Conservation (phyloP, 1,140 invertebrate species). For the Littorina saxatilis region DNA sequence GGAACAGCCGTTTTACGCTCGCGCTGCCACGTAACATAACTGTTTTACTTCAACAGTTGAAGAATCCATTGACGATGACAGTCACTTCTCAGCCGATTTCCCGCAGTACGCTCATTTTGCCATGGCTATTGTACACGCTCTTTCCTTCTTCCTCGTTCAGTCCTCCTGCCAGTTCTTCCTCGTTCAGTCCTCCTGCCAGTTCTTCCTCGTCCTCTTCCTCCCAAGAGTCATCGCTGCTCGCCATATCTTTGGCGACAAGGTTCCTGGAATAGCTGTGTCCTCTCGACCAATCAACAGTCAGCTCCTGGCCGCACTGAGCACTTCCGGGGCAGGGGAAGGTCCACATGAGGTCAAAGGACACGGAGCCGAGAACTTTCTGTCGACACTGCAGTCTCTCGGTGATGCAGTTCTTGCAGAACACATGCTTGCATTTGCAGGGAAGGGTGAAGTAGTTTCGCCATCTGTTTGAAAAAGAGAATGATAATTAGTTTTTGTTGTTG, state of each 20-base stretch:
- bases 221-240: background rate
- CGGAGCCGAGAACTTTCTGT: slow-evolving; percentile 27
- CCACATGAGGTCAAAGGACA: slow-evolving; percentile 34
- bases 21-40: too few species aligned
- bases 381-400: slow-evolving; percentile 21
- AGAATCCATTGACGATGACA: too few species aligned
- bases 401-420: slow-evolving; percentile 35
- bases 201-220: slow-evolving; percentile 11
- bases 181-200: too few species aligned
- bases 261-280: slow-evolving; percentile 28
- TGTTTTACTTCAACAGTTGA: too few species aligned
- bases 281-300: slow-evolving; percentile 28
- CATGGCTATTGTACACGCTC: background rate
- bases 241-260: slow-evolving; percentile 23
- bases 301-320: slow-evolving; percentile 23
- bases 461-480: background rate
- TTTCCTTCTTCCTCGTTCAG: too few species aligned
- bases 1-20: too few species aligned
- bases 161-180: too few species aligned
- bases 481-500: too few species aligned
- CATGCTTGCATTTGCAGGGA: slow-evolving; percentile 25
- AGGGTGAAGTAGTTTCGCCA: slow-evolving; percentile 34
- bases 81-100: slow-evolving; percentile 7
- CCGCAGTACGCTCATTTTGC: background rate
- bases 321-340: slow-evolving; percentile 33